Evolutionary conservation across 2,797 vertebrate genomes (phyloP), one percentile per base, ranked within the genome.

Genomic region (Pipistrellus kuhlii): DNA sequence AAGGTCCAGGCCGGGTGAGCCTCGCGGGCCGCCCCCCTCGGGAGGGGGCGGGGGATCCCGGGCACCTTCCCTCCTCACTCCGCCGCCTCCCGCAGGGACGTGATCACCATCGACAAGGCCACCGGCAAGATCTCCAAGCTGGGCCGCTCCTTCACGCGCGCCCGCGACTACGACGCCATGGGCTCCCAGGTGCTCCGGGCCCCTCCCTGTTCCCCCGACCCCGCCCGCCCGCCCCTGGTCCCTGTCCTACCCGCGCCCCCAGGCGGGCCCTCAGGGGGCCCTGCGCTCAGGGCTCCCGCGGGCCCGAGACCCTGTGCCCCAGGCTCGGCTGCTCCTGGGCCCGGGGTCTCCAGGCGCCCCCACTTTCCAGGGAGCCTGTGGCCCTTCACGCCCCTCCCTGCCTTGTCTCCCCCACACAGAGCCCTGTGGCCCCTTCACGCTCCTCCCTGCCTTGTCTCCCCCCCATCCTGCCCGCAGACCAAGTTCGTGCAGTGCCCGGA

Each of bases 401-500:
- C 35, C 35, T 38, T 38, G 35, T 38, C 35, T 4, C 25, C 68
- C 48, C 25, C 1, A 21, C 11, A 10, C 21, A 41, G 20, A 30
- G 51, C 13, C 6, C 62, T 23, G 0, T 2, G 4, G 0, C 8
- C 6, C 17, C 53, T 59, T 30, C 53, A 5, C n/a, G n/a, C 15
- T 41, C 10, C 59, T 53, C 13, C 27, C 30, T 23, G 69, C 44
- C 17, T 11, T 71, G 13, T n/a, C 59, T 15, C 59, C 3, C 53
- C 25, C 25, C 38, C 0, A 0, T 13, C 23, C 25, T 5, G 12
- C n/a, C 0, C 69, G 5, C 23, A 99, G 99, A 99, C 99, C 0
- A 99, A 99, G 97, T 99, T 99, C 30, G 99, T 99, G 15, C 99
- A 99, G 97, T 99, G 99, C 96, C 99, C 99, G 0, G 99, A 99